phyloP scores from a whole-genome alignment of 1,140 invertebrate genomes.

The Subanguina moxae region DNA sequence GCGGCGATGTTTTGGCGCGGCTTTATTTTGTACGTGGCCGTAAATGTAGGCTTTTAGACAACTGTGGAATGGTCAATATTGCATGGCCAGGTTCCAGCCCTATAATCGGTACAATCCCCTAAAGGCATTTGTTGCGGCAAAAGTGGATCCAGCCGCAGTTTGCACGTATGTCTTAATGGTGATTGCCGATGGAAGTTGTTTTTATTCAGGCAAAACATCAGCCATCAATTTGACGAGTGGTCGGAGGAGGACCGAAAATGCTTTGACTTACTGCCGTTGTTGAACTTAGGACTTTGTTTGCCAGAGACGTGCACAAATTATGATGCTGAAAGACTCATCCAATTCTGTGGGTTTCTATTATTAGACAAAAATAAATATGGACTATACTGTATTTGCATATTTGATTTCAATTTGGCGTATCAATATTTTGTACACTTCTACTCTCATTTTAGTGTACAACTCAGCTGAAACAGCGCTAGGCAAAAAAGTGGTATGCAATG shows the following conservation, averaged over 20 bases:
- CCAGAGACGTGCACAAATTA: slow-evolving; percentile 58
- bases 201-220: slow-evolving; percentile 27
- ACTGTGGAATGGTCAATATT: slow-evolving; percentile 56
- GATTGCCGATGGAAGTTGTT: not conserved
- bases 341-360: slow-evolving; percentile 40
- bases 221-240: slow-evolving; percentile 31
- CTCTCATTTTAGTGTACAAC: slow-evolving; percentile 48
- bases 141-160: slow-evolving; percentile 38
- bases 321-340: slow-evolving; percentile 50
- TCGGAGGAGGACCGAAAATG: slow-evolving; percentile 48
- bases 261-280: slow-evolving; percentile 52
- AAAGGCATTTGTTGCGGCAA: slow-evolving; percentile 47
- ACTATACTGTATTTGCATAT: too few species aligned
- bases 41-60: slow-evolving; percentile 38
- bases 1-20: too few species aligned
- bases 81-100: slow-evolving; percentile 54
- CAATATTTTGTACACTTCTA: not conserved
- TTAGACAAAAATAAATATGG: too few species aligned
- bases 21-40: not conserved
- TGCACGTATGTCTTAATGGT: slow-evolving; percentile 34
- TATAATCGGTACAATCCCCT: slow-evolving; percentile 57
- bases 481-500: slow-evolving; percentile 52
- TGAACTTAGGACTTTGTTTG: slow-evolving; percentile 55
- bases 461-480: slow-evolving; percentile 39
- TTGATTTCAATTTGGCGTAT: too few species aligned